Conservation (phyloP, 1,140 invertebrate genomes). For the Diprion similis region DNA sequence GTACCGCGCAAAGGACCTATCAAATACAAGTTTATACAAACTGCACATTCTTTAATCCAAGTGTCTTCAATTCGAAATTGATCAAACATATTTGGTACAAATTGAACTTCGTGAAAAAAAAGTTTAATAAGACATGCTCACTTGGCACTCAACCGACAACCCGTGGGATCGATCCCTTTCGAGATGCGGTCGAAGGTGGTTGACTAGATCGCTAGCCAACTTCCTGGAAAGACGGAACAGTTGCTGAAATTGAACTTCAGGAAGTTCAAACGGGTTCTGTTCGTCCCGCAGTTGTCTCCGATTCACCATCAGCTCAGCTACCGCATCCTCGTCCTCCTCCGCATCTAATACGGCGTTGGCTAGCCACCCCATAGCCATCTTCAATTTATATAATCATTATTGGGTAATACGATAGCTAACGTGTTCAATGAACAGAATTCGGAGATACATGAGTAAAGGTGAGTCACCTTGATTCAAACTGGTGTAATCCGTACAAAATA, state of each 20-base stretch:
- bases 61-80: background rate
- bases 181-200: too few relatives aligned
- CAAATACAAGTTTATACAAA: background rate
- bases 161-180: background rate
- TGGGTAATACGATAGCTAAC: too few relatives aligned
- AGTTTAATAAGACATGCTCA: background rate
- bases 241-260: too few relatives aligned
- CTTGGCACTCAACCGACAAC: background rate
- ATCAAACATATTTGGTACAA: background rate
- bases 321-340: background rate
- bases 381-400: too few relatives aligned
- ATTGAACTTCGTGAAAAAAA: background rate
- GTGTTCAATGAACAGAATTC: too few relatives aligned
- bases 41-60: background rate
- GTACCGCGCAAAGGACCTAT: background rate
- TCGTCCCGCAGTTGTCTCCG: too few relatives aligned
- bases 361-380: background rate
- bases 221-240: too few relatives aligned
- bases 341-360: background rate
- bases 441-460: too few relatives aligned
- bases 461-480: too few relatives aligned
- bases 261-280: too few relatives aligned
- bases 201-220: too few relatives aligned
- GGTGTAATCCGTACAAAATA: too few relatives aligned
- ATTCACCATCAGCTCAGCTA: background rate